Conservation (phyloP, 1,140 invertebrate species). For the Pseudomyrmex flavicornis region DNA sequence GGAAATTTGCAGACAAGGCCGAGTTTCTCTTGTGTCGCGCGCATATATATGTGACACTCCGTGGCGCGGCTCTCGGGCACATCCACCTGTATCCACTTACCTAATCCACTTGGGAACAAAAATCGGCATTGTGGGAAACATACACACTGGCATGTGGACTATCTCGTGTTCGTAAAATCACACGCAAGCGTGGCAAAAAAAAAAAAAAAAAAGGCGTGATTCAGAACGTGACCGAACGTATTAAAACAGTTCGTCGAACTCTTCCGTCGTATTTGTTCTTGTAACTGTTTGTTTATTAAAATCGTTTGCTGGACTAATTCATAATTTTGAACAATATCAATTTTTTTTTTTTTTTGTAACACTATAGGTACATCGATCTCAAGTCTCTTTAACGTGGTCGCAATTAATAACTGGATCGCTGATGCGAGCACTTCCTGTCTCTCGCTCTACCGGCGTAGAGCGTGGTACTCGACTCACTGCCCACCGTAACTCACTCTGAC, state of each 20-base stretch:
- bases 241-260: background rate
- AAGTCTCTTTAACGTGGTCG: slow-evolving; percentile 47
- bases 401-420: slow-evolving; percentile 62
- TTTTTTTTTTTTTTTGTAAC: background rate
- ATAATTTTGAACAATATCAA: background rate
- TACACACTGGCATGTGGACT: slow-evolving; percentile 4
- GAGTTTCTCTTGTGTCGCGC: slow-evolving; percentile 3
- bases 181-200: background rate
- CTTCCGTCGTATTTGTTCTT: background rate
- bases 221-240: background rate
- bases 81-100: slow-evolving; percentile 19
- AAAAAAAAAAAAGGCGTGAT: background rate
- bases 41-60: background rate
- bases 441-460: background rate
- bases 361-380: slow-evolving; percentile 11
- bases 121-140: slow-evolving; percentile 15
- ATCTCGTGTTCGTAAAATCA: slow-evolving; percentile 40
- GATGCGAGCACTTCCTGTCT: slow-evolving; percentile 19
- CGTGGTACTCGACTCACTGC: slow-evolving; percentile 21
- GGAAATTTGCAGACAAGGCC: background rate
- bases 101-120: slow-evolving; percentile 14
- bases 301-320: background rate
- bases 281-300: no score
- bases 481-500: slow-evolving; percentile 51
- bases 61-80: background rate